Percentiles rank a stretch among this genome's conserved stretches.
phyloP scores from a whole-genome alignment of 2,888 invertebrate genomes.

The Sepioteuthis lessoniana region DNA sequence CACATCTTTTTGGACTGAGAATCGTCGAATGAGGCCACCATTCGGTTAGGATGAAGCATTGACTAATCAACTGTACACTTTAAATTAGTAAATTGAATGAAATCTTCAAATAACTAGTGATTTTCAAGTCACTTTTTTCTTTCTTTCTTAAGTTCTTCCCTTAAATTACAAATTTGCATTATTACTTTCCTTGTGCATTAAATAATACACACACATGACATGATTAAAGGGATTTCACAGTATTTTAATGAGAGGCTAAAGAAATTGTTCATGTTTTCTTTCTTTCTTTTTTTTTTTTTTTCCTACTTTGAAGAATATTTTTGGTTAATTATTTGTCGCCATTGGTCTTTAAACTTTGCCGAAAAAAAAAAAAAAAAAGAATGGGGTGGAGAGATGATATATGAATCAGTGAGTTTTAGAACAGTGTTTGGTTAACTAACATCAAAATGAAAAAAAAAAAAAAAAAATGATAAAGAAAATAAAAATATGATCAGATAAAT shows the following conservation, averaged over 20 bases:
- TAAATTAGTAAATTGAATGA: neutral
- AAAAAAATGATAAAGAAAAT: too few relatives aligned
- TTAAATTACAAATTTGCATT: constrained; percentile 16
- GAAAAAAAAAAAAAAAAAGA: neutral
- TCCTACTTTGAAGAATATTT: neutral
- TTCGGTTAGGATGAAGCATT: neutral
- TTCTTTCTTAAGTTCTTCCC: neutral
- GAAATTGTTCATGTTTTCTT: too few relatives aligned
- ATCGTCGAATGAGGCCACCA: neutral
- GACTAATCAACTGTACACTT: constrained; percentile 33
- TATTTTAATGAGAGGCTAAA: neutral
- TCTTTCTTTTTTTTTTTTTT: too few relatives aligned
- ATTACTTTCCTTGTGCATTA: neutral
- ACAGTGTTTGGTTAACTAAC: too few relatives aligned
- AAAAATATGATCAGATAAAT: too few relatives aligned
- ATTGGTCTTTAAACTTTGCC: neutral
- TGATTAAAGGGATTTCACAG: neutral
- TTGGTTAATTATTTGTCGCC: neutral
- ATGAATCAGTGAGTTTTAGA: neutral
- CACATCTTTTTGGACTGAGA: neutral
- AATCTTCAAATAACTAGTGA: neutral
- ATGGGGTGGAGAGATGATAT: neutral
- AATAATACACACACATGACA: neutral
- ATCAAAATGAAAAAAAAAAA: too few relatives aligned
- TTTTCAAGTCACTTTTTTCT: neutral